Evolutionary conservation across 2,888 invertebrate genomes (phyloP).

Genomic region (Eristalis tenax): DNA sequence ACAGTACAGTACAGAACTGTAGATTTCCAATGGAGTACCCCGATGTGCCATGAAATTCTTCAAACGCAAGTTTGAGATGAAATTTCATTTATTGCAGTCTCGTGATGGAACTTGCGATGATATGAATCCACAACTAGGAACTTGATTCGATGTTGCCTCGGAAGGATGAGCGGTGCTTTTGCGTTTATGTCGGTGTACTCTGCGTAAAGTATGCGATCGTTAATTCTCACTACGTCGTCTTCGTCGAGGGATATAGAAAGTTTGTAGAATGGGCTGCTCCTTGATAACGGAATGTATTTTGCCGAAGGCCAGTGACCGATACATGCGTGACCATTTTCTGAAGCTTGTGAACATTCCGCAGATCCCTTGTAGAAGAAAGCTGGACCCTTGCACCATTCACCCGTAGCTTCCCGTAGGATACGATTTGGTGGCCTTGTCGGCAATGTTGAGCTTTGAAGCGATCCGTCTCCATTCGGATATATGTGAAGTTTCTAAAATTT

Average conservation of each 20-base stretch:
- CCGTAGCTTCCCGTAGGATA: neutral
- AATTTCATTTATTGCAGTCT: conserved; percentile 50
- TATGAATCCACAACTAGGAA: conserved; percentile 37
- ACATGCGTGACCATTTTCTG: conserved; percentile 29
- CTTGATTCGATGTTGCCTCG: conserved; percentile 44
- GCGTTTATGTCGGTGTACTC: neutral
- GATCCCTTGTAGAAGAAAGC: conserved; percentile 2
- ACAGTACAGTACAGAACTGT: too few relatives aligned
- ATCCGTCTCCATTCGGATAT: conserved; percentile 27
- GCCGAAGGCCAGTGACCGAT: conserved; percentile 26
- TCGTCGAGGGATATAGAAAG: conserved; percentile 3
- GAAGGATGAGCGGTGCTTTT: neutral
- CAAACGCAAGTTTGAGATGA: neutral
- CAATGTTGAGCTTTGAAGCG: conserved; percentile 22
- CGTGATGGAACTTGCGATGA: conserved; percentile 51
- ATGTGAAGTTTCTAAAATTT: conserved; percentile 52
- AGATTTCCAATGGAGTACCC: too few relatives aligned
- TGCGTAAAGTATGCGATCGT: neutral
- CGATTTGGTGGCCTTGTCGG: conserved; percentile 10
- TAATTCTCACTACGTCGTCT: neutral
- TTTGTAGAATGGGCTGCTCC: neutral
- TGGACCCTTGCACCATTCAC: conserved; percentile 37
- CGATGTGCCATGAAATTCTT: neutral
- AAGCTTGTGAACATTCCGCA: conserved; percentile 7
- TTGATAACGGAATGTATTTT: neutral